Evolutionary conservation across 2,113 vertebrate genomes (phyloP), one percentile per base, ranked within the genome.

Genomic region (Pithys albifrons): DNA sequence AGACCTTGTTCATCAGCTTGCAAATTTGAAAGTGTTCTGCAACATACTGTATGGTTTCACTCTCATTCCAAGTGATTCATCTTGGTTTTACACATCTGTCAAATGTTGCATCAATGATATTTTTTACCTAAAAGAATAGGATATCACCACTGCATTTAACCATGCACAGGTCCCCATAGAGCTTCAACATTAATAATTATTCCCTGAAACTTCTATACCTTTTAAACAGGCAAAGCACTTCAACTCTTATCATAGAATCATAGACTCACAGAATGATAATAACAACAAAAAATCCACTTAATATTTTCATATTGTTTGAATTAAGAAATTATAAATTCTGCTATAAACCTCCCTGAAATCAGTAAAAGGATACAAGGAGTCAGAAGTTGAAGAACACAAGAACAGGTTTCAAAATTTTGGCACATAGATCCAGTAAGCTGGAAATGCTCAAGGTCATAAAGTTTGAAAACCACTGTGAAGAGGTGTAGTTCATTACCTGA

Each of bases 201-300:
- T 82, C 31, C 11, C 5, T 39, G 57, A 80, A 87, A 67, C 4
- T 33, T 5, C 12, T 58, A 0, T 14, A 49, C 10, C 4, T 64
- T 88, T 91, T 51, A 45, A 67, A 59, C 3, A 49, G 9, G 12
- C 17, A 20, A 14, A 43, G 16, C 22, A 43, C 6, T 4, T 79
- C 6, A 61, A 4, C 24, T 7, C 10, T 31, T 41, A 27, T 28
- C 14, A 66, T 8, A 55, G 39, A 54, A 18, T 55, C n/a, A n/a
- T 15, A 6, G 39, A 89, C 41, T 45, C 24, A 48, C 11, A 25
- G 46, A 46, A 25, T 12, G 10, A 17, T 35, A 59, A 23, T 31
- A 33, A 10, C 4, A 59, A 19, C 19, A 54, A 17, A 10, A 8
- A 1, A 1, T 2, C 0, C 4, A 14, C 4, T 16, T 59, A 25